Percentiles rank a stretch among this genome's conserved stretches.
Evolutionary conservation across 2,888 invertebrate species (phyloP).

Genomic region (Adelphocoris suturalis): DNA sequence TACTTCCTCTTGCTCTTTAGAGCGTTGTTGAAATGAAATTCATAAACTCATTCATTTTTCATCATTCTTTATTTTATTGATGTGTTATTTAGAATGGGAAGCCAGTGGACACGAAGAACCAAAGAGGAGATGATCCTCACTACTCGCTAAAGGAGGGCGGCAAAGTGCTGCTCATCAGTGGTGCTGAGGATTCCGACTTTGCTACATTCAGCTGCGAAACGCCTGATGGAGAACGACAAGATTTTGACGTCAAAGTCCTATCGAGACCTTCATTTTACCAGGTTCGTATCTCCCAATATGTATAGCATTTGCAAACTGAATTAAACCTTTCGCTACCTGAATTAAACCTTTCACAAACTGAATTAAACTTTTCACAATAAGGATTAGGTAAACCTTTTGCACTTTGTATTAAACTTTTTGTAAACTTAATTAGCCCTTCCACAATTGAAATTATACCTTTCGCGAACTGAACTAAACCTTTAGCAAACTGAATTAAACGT

Average conservation of each 20-base stretch:
- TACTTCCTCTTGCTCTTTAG: too few species aligned
- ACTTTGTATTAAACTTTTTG: too few species aligned
- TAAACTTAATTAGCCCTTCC: too few species aligned
- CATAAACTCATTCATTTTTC: too few species aligned
- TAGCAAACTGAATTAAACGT: too few species aligned
- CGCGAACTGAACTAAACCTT: too few species aligned
- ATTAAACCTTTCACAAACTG: neutral
- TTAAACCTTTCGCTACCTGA: neutral
- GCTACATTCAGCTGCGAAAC: slow-evolving; percentile 83
- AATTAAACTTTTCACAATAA: too few species aligned
- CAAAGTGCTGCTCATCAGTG: slow-evolving; percentile 79
- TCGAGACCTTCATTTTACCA: slow-evolving; percentile 47
- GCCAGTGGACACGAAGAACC: slow-evolving; percentile 9
- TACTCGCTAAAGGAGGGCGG: slow-evolving; percentile 77
- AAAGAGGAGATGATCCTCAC: slow-evolving; percentile 57
- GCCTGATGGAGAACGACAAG: slow-evolving; percentile 79
- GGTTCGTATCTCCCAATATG: neutral
- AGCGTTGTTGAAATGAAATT: too few species aligned
- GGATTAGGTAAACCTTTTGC: too few species aligned
- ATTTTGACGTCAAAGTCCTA: slow-evolving; percentile 75
- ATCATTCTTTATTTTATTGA: too few species aligned
- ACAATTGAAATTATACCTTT: too few species aligned
- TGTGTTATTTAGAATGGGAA: slow-evolving; percentile 15
- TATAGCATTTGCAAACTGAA: too few species aligned
- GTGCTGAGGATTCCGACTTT: slow-evolving; percentile 80